Percentiles rank a stretch among this genome's conserved stretches.
Evolutionary conservation across 2,797 vertebrate genomes (phyloP).

Genomic region (Orestias chungarensis): DNA sequence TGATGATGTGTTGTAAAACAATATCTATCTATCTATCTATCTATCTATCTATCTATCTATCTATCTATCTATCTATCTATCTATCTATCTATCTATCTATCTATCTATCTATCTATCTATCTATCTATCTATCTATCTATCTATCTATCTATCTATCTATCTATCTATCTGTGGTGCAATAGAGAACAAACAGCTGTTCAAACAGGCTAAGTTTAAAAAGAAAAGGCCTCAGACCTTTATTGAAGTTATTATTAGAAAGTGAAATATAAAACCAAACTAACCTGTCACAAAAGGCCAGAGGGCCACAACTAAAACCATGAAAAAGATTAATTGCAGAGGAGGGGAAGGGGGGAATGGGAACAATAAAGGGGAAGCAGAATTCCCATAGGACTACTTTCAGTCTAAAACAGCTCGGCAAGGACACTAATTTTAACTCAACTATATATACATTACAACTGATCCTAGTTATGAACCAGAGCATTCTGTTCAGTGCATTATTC

Average conservation of each 20-base stretch:
- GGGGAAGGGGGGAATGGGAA: not conserved
- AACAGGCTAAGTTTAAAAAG: no score
- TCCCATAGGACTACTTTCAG: not conserved
- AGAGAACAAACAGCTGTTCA: no score
- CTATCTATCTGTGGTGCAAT: not conserved
- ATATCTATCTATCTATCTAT: no score
- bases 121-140: conserved; percentile 15
- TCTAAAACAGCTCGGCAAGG: not conserved
- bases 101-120: conserved; percentile 14
- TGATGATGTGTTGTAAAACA: not conserved
- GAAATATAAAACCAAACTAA: not conserved
- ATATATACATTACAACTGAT: no score
- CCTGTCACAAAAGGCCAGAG: not conserved
- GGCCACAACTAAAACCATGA: not conserved
- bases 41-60: conserved; percentile 28
- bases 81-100: conserved; percentile 21
- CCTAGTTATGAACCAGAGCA: no score
- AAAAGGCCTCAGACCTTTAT: not conserved
- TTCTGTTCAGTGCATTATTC: no score
- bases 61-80: conserved; percentile 23
- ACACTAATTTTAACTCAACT: no score
- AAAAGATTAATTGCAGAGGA: not conserved
- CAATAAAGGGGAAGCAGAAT: not conserved
- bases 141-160: conserved; percentile 16
- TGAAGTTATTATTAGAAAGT: not conserved